Base-by-base conservation (phyloP, 2,888 invertebrate genomes). In the Volucella bombylans region DNA sequence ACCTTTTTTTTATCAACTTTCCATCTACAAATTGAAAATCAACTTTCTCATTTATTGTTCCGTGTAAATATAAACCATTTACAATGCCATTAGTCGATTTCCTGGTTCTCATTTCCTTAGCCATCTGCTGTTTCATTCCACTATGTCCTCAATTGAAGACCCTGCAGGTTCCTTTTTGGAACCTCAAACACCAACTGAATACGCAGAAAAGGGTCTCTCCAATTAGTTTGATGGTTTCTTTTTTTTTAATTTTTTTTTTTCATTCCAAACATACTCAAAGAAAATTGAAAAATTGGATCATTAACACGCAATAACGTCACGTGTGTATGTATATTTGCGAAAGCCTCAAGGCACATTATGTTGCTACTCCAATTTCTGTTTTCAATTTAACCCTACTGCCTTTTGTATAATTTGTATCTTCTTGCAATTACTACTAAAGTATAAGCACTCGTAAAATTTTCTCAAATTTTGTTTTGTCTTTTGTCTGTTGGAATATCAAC, bases 301-400 rank as follows among this genome's bases (percentile, higher is more conserved):
- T 73, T 80, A 61, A 47, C 73, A 80, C 79, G 79, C 79, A 61
- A 80, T 74, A 62, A 68, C 43, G 62, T 68, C 67, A 23, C 31
- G 31, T 31, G 31, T 31, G 31, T 23, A 2, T 31, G 31, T 39
- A n/a, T 49, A 15, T 64, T 23, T 23, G 45, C 8, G 14, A 38
- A 54, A 14, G 8, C 4, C n/a, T n/a, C 6, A 47, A 8, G 18
- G 23, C 45, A 61, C 61, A 61, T 61, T 43, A 31, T 61, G 59
- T 12, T 59, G 18, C 18, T 59, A 43, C 61, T 45, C 61, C 43
- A 39, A 41, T 57, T 57, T 54, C 31, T 54, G 38, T 54, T 9
- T 12, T 38, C 2, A 31, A 41, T 39, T 15, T 14, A 10, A 57
- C 57, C 31, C 31, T 31, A 31, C 31, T 31, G 31, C 31, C 31